These are phyloP conservation scores for Hypsibius dujardini DNA, from an alignment of 1,140 invertebrate genomes.

Conservation along the genomic window DNA sequence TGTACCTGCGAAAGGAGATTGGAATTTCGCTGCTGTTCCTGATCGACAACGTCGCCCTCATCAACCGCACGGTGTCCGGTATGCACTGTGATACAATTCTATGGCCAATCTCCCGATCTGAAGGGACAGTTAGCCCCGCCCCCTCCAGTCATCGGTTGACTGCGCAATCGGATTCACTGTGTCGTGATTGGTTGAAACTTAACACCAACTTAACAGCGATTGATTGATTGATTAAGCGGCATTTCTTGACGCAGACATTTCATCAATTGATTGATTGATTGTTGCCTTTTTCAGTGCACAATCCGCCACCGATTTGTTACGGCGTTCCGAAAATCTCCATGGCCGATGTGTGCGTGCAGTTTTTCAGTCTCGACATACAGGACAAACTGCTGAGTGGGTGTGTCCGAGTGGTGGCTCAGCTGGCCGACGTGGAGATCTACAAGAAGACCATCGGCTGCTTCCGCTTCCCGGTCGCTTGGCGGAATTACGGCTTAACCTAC, in stretches of 20 bases:
- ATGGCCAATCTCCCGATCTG: too few species aligned
- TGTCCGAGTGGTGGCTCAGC: background rate
- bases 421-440: background rate
- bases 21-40: background rate
- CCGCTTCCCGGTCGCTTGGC: background rate
- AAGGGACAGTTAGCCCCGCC: too few species aligned
- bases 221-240: too few species aligned
- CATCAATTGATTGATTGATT: too few species aligned
- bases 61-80: background rate
- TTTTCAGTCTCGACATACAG: background rate
- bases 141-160: too few species aligned
- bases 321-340: background rate
- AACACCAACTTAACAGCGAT: too few species aligned
- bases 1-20: background rate
- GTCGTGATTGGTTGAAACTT: too few species aligned
- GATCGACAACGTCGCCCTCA: background rate
- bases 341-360: slow-evolving; percentile 1
- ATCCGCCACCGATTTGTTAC: background rate
- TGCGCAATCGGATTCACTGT: too few species aligned
- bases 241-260: too few species aligned
- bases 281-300: slow-evolving; percentile 2
- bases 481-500: too few species aligned
- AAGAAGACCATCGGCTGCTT: background rate
- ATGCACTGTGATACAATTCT: background rate
- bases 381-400: background rate